Conservation (phyloP, 35 echinoderm and acorn worm genomes). For the Ophioderma brevispina region DNA sequence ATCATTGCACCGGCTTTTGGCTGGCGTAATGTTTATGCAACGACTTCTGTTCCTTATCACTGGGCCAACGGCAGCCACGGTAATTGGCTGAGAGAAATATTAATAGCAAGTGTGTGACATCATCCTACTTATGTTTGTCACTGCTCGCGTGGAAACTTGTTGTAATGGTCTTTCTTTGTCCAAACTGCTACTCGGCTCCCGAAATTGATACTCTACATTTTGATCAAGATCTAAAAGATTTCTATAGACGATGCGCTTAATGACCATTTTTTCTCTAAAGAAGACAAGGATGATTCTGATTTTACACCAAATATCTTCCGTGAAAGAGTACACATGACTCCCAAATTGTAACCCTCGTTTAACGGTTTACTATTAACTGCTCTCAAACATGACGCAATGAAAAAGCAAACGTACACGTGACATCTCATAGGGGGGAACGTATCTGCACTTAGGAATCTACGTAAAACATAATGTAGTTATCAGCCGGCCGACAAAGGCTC, state of each 20-base stretch:
- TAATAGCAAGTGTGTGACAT: too few relatives aligned
- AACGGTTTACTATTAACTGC: background rate
- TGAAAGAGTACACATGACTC: background rate
- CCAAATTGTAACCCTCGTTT: background rate
- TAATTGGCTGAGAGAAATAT: too few relatives aligned
- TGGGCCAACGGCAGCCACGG: too few relatives aligned
- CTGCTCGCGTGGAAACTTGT: too few relatives aligned
- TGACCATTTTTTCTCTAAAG: background rate
- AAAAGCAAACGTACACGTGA: background rate
- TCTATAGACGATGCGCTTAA: too few relatives aligned
- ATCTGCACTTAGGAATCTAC: background rate
- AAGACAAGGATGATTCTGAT: background rate
- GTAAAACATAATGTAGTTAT: background rate
- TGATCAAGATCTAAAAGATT: background rate
- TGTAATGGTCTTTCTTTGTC: background rate
- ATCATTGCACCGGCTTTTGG: too few relatives aligned
- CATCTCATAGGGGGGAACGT: background rate
- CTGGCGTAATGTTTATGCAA: too few relatives aligned
- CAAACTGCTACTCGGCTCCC: too few relatives aligned
- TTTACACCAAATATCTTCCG: background rate
- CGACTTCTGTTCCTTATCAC: too few relatives aligned
- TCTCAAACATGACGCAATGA: background rate
- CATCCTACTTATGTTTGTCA: too few relatives aligned
- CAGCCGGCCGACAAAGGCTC: background rate
- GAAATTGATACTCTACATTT: background rate